A percentile compares a stretch with the other conserved stretches of the same genome.
Evolutionary conservation across 2,113 vertebrate species (phyloP).

Genomic region (Lates calcarifer): DNA sequence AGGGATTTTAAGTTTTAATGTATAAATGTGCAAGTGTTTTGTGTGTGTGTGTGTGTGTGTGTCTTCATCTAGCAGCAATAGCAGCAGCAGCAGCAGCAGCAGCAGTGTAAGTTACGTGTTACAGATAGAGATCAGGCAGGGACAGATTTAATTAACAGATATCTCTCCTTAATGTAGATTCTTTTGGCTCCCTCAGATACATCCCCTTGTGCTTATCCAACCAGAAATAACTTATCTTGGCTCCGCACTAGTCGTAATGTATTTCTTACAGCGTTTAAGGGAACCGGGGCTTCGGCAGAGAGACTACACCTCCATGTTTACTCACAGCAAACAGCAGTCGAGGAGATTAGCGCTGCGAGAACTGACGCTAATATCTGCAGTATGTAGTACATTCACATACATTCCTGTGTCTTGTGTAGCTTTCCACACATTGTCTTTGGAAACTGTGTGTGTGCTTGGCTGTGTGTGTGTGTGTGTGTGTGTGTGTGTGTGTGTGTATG

Average conservation of each 20-base stretch:
- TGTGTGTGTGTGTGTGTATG: constrained; percentile 32
- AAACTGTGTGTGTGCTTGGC: constrained; percentile 12
- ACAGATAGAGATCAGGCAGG: constrained; percentile 81
- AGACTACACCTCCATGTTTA: constrained; percentile 71
- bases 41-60: constrained; percentile 35
- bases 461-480: neutral
- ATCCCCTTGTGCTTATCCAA: constrained; percentile 80
- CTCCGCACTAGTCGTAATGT: constrained; percentile 74
- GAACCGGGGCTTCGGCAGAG: constrained; percentile 60
- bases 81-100: constrained; percentile 28
- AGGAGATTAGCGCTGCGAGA: constrained; percentile 62
- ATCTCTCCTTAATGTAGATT: constrained; percentile 84
- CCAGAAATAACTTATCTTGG: constrained; percentile 82
- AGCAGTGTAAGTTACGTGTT: constrained; percentile 80
- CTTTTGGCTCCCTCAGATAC: constrained; percentile 79
- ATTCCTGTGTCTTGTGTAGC: constrained; percentile 27
- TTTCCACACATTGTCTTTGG: constrained; percentile 42
- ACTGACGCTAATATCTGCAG: constrained; percentile 60
- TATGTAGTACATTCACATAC: constrained; percentile 46
- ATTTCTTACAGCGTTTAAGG: constrained; percentile 75
- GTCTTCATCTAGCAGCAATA: constrained; percentile 47
- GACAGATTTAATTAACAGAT: constrained; percentile 87
- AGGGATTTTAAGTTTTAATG: constrained; percentile 64
- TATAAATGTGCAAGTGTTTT: constrained; percentile 43
- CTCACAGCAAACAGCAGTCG: constrained; percentile 67